Conservation (phyloP, 2,888 invertebrate genomes). For the Adineta ricciae region DNA sequence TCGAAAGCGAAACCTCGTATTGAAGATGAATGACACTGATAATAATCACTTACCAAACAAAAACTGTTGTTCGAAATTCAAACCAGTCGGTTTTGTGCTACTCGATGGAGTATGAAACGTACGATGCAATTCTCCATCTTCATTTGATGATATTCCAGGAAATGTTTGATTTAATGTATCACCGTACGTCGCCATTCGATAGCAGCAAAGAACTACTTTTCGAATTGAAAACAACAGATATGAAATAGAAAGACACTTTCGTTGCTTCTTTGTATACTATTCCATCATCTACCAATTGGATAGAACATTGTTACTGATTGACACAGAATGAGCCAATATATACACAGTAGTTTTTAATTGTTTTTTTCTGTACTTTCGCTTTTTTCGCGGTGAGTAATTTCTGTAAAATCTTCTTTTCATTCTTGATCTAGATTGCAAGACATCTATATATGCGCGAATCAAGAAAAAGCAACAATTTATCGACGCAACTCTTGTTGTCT, state of each 20-base stretch:
- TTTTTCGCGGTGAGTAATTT: too few relatives aligned
- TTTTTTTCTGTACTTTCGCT: neutral
- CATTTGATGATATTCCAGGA: neutral
- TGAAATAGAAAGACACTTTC: neutral
- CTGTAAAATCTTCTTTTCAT: too few relatives aligned
- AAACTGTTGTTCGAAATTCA: conserved; percentile 6
- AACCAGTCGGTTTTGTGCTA: neutral
- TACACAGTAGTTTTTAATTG: neutral
- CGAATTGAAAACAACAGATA: neutral
- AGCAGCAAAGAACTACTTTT: neutral
- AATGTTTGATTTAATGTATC: conserved; percentile 9
- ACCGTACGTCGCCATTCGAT: neutral
- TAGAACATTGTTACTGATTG: neutral
- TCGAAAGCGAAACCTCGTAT: neutral
- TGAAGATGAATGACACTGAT: neutral
- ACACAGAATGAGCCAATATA: neutral
- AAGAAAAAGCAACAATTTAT: neutral
- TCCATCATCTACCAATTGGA: neutral
- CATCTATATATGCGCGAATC: neutral
- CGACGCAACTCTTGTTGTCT: neutral
- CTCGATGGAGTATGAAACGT: neutral
- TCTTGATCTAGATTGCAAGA: neutral
- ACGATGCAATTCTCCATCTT: neutral
- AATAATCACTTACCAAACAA: neutral
- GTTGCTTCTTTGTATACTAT: neutral